These are phyloP conservation scores for Lycaena phlaeas DNA, from an alignment of 2,888 invertebrate genomes.

Conservation along the genomic window DNA sequence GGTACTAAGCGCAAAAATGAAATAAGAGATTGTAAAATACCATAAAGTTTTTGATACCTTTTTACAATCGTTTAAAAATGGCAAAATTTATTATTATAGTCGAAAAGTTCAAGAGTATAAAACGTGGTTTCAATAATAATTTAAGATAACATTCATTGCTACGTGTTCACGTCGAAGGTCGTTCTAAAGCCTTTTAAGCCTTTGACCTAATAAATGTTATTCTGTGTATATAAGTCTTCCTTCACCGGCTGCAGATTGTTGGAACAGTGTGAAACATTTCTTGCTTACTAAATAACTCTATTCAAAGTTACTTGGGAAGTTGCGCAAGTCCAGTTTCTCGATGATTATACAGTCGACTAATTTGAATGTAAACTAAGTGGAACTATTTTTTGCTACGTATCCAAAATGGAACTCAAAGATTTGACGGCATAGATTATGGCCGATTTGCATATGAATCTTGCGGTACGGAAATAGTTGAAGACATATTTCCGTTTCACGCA, in stretches of 20 bases:
- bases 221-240: neutral
- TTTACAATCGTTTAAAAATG: conserved; percentile 3
- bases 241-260: neutral
- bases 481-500: too few species aligned
- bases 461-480: too few species aligned
- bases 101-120: conserved; percentile 3
- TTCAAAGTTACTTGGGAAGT: conserved; percentile 1
- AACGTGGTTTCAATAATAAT: neutral
- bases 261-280: neutral
- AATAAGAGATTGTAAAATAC: neutral
- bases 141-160: neutral
- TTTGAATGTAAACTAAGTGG: neutral
- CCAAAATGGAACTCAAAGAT: neutral
- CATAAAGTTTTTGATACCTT: conserved; percentile 4
- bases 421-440: neutral
- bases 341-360: neutral
- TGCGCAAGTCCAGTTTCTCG: neutral
- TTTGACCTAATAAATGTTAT: conserved; percentile 6
- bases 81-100: neutral
- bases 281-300: neutral
- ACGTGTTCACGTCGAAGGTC: neutral
- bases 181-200: conserved; percentile 2
- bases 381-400: neutral
- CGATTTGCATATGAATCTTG: too few species aligned
- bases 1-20: neutral